Evolutionary conservation across 2,797 vertebrate genomes (phyloP).

Genomic region (Gymnocypris eckloni): DNA sequence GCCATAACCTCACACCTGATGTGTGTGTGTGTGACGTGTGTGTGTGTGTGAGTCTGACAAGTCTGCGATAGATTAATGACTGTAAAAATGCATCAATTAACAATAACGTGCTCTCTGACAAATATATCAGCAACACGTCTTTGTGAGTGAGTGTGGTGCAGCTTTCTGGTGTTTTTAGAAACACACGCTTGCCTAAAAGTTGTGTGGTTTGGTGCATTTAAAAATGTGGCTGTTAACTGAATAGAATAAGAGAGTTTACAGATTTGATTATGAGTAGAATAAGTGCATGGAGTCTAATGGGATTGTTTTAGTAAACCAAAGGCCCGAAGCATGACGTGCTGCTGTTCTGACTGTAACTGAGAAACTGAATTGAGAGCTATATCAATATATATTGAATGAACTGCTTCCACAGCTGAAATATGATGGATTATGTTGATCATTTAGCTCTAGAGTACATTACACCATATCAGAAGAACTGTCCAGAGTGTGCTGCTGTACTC

Average conservation of each 20-base stretch:
- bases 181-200: not conserved
- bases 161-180: not conserved
- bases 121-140: not conserved
- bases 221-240: not conserved
- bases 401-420: slow-evolving; percentile 23
- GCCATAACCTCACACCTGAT: not conserved
- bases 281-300: not conserved
- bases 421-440: slow-evolving; percentile 20
- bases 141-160: not conserved
- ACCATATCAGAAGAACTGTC: not conserved
- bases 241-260: not conserved
- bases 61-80: not conserved
- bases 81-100: not conserved
- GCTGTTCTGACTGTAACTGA: not conserved
- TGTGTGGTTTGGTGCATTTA: not conserved
- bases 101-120: not conserved
- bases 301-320: slow-evolving; percentile 13
- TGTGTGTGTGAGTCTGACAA: not conserved
- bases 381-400: slow-evolving; percentile 31
- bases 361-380: slow-evolving; percentile 1
- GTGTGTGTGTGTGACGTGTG: no score
- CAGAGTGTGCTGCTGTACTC: not conserved
- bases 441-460: not conserved
- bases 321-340: not conserved
- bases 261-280: not conserved